Evolutionary conservation across 2,113 vertebrate genomes (phyloP).

Genomic region (Epinephelus cyanopodus): DNA sequence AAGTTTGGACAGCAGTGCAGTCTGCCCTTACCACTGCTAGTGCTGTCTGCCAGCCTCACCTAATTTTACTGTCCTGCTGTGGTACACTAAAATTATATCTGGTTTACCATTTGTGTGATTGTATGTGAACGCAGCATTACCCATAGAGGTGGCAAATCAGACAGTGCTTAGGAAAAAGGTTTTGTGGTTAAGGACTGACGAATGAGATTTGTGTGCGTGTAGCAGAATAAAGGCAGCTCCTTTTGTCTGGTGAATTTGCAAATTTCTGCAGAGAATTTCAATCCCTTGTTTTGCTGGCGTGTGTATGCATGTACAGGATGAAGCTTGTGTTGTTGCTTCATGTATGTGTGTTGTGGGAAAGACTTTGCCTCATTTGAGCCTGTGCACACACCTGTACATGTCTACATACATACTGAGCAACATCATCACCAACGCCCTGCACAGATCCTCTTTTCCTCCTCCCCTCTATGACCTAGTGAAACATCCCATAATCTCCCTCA

Average conservation of each 20-base stretch:
- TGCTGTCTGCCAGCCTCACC: no score
- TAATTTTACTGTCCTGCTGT: no score
- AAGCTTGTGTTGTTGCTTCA: slow-evolving; percentile 24
- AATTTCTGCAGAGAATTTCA: neutral
- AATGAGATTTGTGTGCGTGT: neutral
- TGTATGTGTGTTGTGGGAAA: slow-evolving; percentile 73
- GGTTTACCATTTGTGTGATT: no score
- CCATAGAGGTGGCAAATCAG: neutral
- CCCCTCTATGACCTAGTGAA: slow-evolving; percentile 69
- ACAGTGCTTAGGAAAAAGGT: neutral
- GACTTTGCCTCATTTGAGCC: slow-evolving; percentile 28
- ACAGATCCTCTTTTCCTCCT: slow-evolving; percentile 39
- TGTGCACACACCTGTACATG: slow-evolving; percentile 23
- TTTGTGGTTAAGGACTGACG: neutral
- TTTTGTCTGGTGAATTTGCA: slow-evolving; percentile 1
- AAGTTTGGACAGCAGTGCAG: no score
- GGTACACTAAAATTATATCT: no score
- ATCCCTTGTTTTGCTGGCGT: neutral
- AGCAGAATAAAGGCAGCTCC: neutral
- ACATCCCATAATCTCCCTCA: slow-evolving; percentile 77
- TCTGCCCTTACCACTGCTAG: no score
- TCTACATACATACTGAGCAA: slow-evolving; percentile 45
- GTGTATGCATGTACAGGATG: neutral
- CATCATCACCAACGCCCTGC: slow-evolving; percentile 50
- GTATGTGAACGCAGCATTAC: no score